Evolutionary conservation across 1,140 invertebrate species (phyloP).

Genomic region (Bombyx mandarina): DNA sequence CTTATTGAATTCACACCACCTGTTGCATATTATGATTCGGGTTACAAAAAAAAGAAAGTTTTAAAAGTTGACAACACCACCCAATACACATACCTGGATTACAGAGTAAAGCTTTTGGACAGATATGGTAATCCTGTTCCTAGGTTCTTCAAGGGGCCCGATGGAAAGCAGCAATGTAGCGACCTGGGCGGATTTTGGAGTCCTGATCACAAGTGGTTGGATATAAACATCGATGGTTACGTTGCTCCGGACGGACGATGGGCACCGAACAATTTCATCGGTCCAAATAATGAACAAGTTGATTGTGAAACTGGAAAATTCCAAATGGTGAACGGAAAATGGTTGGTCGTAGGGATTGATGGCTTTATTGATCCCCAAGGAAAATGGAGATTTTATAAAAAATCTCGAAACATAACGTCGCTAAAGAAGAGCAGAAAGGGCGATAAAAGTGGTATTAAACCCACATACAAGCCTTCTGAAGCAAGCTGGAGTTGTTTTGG

Average conservation of each 20-base stretch:
- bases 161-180: constrained; percentile 57
- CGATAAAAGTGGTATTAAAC: constrained; percentile 3
- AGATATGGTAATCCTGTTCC: constrained; percentile 48
- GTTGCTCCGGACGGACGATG: constrained; percentile 49
- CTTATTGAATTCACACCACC: constrained; percentile 60
- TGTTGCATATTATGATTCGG: constrained; percentile 46
- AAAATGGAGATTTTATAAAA: constrained; percentile 45
- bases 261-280: constrained; percentile 48
- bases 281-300: constrained; percentile 45
- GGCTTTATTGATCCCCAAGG: constrained; percentile 43
- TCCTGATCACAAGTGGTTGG: constrained; percentile 50
- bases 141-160: constrained; percentile 54
- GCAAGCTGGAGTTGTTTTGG: constrained; percentile 54
- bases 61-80: constrained; percentile 29
- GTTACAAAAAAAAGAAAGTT: constrained; percentile 42
- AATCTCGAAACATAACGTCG: constrained; percentile 11
- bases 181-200: constrained; percentile 61
- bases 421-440: constrained; percentile 5
- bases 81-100: constrained; percentile 57
- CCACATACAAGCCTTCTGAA: constrained; percentile 25
- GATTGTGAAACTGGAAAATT: constrained; percentile 50
- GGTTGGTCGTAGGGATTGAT: constrained; percentile 51
- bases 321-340: constrained; percentile 38
- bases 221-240: constrained; percentile 55
- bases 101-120: constrained; percentile 51